These are phyloP conservation scores for Oenanthe oenanthe DNA, from an alignment of 2,113 vertebrate species.

Conservation along the genomic window DNA sequence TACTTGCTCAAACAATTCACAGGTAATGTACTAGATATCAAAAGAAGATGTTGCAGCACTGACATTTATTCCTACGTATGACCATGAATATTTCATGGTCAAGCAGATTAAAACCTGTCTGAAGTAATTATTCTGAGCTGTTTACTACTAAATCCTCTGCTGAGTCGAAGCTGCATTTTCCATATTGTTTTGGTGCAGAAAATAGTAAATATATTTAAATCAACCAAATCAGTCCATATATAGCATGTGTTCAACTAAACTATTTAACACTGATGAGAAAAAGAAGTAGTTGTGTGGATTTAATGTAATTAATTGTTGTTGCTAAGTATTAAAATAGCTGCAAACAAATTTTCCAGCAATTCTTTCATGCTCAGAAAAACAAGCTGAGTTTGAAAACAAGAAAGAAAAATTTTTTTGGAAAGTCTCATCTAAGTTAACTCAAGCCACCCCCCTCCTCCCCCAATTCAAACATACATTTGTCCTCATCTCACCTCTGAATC, in stretches of 20 bases:
- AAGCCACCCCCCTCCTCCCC: neutral
- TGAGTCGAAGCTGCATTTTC: neutral
- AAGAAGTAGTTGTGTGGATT: neutral
- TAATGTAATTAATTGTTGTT: neutral
- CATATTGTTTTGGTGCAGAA: neutral
- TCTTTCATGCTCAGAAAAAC: neutral
- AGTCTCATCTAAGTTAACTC: neutral
- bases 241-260: neutral
- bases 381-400: neutral
- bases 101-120: neutral
- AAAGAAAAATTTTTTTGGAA: neutral
- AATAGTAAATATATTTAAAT: neutral
- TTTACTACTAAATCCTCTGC: neutral
- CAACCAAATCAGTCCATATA: neutral
- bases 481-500: conserved; percentile 26
- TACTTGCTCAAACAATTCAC: neutral
- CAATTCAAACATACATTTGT: neutral
- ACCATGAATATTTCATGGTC: conserved; percentile 13
- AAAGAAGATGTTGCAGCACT: neutral
- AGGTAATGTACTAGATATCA: neutral
- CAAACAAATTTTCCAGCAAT: neutral
- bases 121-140: neutral
- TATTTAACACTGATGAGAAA: neutral
- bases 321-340: neutral
- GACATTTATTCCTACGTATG: neutral